Conservation (phyloP, 1,140 invertebrate genomes). For the Diplogasteroides magnus region DNA sequence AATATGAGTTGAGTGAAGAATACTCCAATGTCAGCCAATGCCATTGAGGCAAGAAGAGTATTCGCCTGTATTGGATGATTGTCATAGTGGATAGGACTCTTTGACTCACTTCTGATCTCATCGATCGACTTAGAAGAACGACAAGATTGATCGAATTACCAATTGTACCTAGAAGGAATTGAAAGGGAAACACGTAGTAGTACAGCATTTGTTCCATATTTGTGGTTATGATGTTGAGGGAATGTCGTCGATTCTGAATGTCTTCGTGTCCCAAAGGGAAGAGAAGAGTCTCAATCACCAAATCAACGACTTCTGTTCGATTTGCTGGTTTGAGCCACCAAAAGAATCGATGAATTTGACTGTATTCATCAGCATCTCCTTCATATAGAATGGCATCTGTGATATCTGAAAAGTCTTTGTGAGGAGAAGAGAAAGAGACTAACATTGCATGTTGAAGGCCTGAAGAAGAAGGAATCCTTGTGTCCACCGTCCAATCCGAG, state of each 20-base stretch:
- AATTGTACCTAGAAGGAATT: neutral
- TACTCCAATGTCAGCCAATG: neutral
- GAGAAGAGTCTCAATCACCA: neutral
- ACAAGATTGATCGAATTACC: neutral
- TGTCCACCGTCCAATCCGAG: no score
- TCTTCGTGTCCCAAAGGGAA: neutral
- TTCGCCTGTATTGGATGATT: neutral
- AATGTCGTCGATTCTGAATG: neutral
- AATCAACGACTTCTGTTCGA: neutral
- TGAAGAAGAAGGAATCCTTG: constrained; percentile 1
- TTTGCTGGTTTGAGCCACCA: neutral
- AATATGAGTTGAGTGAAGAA: neutral
- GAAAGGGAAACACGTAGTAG: neutral
- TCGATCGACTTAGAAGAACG: neutral
- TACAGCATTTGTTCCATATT: neutral
- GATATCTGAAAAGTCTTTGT: no score
- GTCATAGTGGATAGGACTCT: no score
- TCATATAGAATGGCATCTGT: no score
- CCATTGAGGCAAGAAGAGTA: neutral
- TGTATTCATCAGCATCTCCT: neutral
- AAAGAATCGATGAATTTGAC: neutral
- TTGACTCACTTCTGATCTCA: neutral
- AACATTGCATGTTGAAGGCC: neutral
- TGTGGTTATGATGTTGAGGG: neutral
- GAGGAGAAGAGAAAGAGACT: no score